These are phyloP conservation scores for Sinodicranocentrus sp. DNA, from an alignment of 2,888 invertebrate species.

Conservation along the genomic window DNA sequence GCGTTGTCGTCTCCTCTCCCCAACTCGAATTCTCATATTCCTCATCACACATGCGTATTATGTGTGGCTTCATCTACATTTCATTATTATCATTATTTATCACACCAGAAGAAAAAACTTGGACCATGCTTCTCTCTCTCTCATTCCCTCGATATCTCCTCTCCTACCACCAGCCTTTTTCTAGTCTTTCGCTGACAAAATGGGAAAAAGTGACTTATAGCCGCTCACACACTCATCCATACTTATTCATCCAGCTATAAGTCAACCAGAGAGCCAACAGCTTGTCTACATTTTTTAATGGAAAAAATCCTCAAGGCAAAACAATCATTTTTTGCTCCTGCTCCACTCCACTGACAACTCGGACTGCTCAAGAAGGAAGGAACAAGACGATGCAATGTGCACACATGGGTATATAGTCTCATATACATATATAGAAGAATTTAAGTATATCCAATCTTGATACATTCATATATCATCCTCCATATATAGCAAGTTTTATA, in stretches of 20 bases:
- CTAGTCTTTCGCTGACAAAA: conserved; percentile 21
- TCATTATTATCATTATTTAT: conserved; percentile 21
- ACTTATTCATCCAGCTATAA: conserved; percentile 27
- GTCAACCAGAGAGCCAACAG: conserved; percentile 23
- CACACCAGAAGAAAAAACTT: not conserved
- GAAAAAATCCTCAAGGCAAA: conserved; percentile 48
- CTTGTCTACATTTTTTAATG: conserved; percentile 24
- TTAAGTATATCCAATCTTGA: not conserved
- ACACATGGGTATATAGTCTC: no score
- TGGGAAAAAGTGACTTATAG: conserved; percentile 35
- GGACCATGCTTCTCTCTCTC: conserved; percentile 2
- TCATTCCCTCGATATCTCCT: not conserved
- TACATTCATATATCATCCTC: not conserved
- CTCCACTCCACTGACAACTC: conserved; percentile 1
- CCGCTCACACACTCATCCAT: conserved; percentile 15
- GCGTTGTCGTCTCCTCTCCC: not conserved
- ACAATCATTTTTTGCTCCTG: conserved; percentile 6
- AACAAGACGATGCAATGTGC: conserved; percentile 12
- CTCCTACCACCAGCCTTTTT: not conserved
- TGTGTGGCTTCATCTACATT: not conserved
- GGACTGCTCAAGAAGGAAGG: conserved; percentile 31
- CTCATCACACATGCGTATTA: not conserved
- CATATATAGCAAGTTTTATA: not conserved
- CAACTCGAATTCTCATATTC: not conserved
- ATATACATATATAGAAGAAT: no score